phyloP scores from a whole-genome alignment of 2,888 invertebrate species.

The Cordylochernes scorpioides region DNA sequence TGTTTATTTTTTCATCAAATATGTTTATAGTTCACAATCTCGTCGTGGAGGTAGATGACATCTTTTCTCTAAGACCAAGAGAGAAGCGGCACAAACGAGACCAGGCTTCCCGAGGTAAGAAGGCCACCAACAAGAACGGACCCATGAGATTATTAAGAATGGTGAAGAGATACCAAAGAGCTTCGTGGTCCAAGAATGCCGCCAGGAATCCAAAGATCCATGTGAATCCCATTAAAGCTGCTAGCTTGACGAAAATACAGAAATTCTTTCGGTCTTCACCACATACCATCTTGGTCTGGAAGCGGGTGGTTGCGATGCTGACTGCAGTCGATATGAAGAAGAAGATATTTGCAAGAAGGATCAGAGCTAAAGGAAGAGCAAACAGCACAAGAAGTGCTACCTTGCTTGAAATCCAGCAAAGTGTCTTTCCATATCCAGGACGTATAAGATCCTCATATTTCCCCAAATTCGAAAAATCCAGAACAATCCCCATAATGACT shows the following conservation, averaged over 20 bases:
- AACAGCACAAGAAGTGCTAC: slow-evolving; percentile 22
- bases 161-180: slow-evolving; percentile 23
- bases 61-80: too few species aligned
- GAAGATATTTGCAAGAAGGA: slow-evolving; percentile 21
- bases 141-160: slow-evolving; percentile 7
- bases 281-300: slow-evolving; percentile 2
- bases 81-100: too few species aligned
- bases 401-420: slow-evolving; percentile 18
- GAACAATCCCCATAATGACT: neutral
- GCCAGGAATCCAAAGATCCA: slow-evolving; percentile 26
- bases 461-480: slow-evolving; percentile 1
- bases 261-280: slow-evolving; percentile 1
- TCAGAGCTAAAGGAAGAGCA: slow-evolving; percentile 20
- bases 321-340: slow-evolving; percentile 21
- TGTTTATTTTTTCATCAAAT: too few species aligned
- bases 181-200: slow-evolving; percentile 17
- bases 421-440: slow-evolving; percentile 16
- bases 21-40: too few species aligned
- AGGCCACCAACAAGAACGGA: slow-evolving; percentile 6
- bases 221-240: slow-evolving; percentile 25
- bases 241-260: too few species aligned
- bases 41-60: too few species aligned
- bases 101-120: too few species aligned
- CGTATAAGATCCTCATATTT: slow-evolving; percentile 4
- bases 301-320: slow-evolving; percentile 13